Evolutionary conservation across 2,113 vertebrate genomes (phyloP), one percentile per base, ranked within the genome.

Genomic region (Ochotona princeps): DNA sequence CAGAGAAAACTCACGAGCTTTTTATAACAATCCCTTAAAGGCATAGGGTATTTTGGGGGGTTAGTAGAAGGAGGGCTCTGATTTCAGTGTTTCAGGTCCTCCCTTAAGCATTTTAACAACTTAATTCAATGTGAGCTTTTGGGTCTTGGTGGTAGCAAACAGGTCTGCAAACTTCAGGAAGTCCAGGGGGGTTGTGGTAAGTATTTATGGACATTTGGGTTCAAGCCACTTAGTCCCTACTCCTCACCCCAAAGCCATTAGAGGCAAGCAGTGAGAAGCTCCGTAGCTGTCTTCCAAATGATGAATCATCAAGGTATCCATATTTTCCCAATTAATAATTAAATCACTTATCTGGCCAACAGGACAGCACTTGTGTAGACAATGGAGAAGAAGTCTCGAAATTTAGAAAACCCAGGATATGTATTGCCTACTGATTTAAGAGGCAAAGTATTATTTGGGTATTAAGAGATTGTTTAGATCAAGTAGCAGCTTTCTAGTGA

Each of bases 11-110:
- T 91, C 32, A 28, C 95, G 96, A 93, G 94, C 94, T 97, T 96
- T 97, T 97, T 57, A 96, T 84, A 95, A 97, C 96, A 95, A 96
- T 92, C 93, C 95, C 97, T 97, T 98, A 97, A 98, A 97, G 95
- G 97, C 91, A 95, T 97, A 97, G 96, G 95, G 70, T 96, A 21
- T 97, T 97, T 96, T 94, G n/a, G n/a, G 28, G 63, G 23, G 51
- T 26, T 49, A 44, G 65, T 86, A 0, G 28, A 75, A 76, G 84
- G 96, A 96, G 96, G 89, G 82, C 80, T 94, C 90, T 82, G 67
- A n/a, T 94, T 95, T 94, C 73, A 0, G 26, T 25, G 81, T 69
- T 94, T 92, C 67, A 90, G 26, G 30, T 94, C 70, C 61, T 70
- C 32, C 75, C 79, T 85, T 89, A 69, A 93, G 73, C 65, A n/a